Evolutionary conservation across 1,140 invertebrate genomes (phyloP).

Genomic region (Papilio dardanus): DNA sequence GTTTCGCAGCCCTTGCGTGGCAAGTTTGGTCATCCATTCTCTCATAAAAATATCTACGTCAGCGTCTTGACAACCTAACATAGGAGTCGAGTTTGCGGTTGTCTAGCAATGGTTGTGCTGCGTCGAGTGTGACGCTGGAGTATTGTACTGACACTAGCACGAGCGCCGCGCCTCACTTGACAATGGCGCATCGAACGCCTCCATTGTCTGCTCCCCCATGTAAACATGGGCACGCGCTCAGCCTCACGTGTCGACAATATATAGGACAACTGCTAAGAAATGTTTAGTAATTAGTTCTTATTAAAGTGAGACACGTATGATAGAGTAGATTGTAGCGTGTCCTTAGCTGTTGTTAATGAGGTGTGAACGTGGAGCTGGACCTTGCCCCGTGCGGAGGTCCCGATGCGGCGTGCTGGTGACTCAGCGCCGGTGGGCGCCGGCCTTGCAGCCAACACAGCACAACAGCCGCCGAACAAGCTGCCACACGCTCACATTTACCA

Average conservation of each 20-base stretch:
- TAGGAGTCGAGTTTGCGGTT: neutral
- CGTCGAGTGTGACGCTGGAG: neutral
- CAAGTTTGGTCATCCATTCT: neutral
- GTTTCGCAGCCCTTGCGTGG: neutral
- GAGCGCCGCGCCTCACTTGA: neutral
- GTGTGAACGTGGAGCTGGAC: neutral
- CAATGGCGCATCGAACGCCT: neutral
- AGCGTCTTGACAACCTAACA: neutral
- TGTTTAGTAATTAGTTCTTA: slow-evolving; percentile 7
- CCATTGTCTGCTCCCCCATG: neutral
- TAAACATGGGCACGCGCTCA: slow-evolving; percentile 10
- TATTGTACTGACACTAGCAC: neutral
- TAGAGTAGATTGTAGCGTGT: neutral
- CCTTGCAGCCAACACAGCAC: slow-evolving; percentile 9
- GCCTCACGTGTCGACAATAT: neutral
- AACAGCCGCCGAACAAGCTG: neutral
- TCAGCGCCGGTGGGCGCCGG: slow-evolving; percentile 2
- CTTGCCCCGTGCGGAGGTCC: neutral
- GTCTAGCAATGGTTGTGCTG: neutral
- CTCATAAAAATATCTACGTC: neutral
- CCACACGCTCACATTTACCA: neutral
- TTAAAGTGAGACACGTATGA: neutral
- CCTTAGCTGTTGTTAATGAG: neutral
- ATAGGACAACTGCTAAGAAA: neutral
- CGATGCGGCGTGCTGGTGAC: neutral